Evolutionary conservation across 2,797 vertebrate genomes (phyloP).

Genomic region (Heteromormyrus szaboi): DNA sequence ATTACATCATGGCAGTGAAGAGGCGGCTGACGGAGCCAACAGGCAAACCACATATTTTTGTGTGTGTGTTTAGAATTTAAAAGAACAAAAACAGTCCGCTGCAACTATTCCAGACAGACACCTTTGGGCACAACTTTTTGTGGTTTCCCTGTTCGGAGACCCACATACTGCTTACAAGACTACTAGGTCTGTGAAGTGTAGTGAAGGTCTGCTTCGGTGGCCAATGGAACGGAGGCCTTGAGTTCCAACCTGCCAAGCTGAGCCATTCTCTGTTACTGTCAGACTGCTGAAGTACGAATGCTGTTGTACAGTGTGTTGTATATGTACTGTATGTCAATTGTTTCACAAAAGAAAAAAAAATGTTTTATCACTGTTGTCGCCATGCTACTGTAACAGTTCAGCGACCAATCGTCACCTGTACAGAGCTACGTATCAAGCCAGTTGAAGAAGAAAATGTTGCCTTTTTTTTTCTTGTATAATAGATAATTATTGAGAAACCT

Average conservation of each 20-base stretch:
- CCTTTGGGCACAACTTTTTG: background rate
- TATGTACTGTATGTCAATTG: conserved; percentile 68
- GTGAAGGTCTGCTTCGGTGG: conserved; percentile 55
- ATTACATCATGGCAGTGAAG: background rate
- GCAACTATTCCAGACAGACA: background rate
- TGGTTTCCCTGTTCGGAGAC: background rate
- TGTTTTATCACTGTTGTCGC: conserved; percentile 85
- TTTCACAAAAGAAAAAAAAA: conserved; percentile 71
- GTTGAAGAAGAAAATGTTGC: conserved; percentile 81
- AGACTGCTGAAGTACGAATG: conserved; percentile 79
- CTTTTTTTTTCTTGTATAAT: conserved; percentile 91
- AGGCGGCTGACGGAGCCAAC: background rate
- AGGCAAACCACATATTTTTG: background rate
- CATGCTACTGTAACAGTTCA: conserved; percentile 86
- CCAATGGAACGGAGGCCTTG: conserved; percentile 42
- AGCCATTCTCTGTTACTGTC: conserved; percentile 80
- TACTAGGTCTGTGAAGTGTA: conserved; percentile 41
- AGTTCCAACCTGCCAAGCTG: conserved; percentile 87
- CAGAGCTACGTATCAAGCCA: conserved; percentile 84
- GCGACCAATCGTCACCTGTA: conserved; percentile 84
- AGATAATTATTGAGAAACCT: conserved; percentile 96
- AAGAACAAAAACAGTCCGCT: background rate
- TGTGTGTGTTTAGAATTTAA: background rate
- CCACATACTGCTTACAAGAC: background rate
- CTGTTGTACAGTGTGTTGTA: conserved; percentile 74